Evolutionary conservation across 2,797 vertebrate species (phyloP), one percentile per base, ranked within the genome.

Genomic region (Acipenser transmontanus): DNA sequence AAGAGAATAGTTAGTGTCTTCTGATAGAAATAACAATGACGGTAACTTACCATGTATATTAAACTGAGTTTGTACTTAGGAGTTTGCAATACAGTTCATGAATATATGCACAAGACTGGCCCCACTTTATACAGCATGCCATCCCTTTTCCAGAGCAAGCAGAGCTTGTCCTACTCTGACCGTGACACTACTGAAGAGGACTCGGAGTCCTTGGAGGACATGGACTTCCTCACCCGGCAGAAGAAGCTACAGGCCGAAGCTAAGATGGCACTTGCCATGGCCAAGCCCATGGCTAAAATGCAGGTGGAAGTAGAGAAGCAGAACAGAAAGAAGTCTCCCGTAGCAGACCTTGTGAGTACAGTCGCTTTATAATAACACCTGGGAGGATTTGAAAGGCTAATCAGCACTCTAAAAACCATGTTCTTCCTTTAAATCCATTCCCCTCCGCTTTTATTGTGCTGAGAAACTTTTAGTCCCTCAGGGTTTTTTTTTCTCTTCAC

Each of bases 211-310:
- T 86, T 98, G 71, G 97, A 99, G 49, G 96, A 98, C 83, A 96
- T 97, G 95, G 97, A 99, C 84, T 99, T 98, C 79, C 82, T 98
- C 80, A 96, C 90, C 75, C 90, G 95, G 72, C 96, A 99, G 84
- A 98, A 94, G 90, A 99, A 99, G 77, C 85, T 99, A 71, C 97
- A 98, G 77, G 94, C 94, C 0, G 97, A 99, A 82, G 97, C 97
- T 49, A 98, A 97, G 84, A 88, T 98, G 87, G 97, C 97, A 7
- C 80, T 99, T 66, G 95, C 96, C 1, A 98, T 99, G 97, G 97
- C 96, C 9, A 98, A 98, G 65, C 97, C 97, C 65, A 99, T 99
- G 97, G 97, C 97, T 77, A 98, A 97, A 85, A 99, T 99, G 97
- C 96, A 99, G 84, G 96, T 98, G 66, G 94, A 99, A 80, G 97